Evolutionary conservation across 2,113 vertebrate genomes (phyloP).

Genomic region (Lamprologus ornatipinnis): DNA sequence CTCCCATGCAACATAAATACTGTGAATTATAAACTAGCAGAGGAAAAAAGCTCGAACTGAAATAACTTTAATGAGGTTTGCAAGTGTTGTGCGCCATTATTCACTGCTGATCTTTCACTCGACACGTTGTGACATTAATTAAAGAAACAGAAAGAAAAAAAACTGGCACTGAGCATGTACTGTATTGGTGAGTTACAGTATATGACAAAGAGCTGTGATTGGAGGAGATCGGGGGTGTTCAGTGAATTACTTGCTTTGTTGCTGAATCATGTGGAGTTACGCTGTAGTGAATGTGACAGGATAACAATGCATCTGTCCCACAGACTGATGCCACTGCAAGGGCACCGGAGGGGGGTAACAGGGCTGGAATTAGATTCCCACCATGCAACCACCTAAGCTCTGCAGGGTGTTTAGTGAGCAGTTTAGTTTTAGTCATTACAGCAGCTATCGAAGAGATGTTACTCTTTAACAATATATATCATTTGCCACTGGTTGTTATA

Average conservation of each 20-base stretch:
- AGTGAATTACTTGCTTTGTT: conserved; percentile 49
- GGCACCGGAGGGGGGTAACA: not conserved
- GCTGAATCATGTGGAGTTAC: conserved; percentile 20
- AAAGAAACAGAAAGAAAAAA: not conserved
- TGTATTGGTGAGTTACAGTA: not conserved
- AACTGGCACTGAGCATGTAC: not conserved
- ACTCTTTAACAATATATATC: not conserved
- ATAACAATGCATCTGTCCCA: conserved; percentile 44
- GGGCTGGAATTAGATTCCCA: not conserved
- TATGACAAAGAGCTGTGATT: conserved; percentile 21
- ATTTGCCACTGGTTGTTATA: not conserved
- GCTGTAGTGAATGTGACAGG: conserved; percentile 50
- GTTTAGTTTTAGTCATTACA: not conserved
- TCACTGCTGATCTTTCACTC: not conserved
- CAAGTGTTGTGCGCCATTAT: not conserved
- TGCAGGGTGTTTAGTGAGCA: not conserved
- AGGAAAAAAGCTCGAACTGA: not conserved
- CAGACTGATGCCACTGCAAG: not conserved
- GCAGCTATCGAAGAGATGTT: not conserved
- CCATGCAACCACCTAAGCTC: not conserved
- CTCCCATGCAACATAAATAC: not conserved
- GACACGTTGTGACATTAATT: not conserved
- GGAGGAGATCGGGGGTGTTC: conserved; percentile 23
- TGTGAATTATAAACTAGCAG: not conserved
- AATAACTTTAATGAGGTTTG: not conserved